Percentiles rank a stretch among this genome's conserved stretches.
phyloP scores from a whole-genome alignment of 2,888 invertebrate species.

The Synergus gifuensis region DNA sequence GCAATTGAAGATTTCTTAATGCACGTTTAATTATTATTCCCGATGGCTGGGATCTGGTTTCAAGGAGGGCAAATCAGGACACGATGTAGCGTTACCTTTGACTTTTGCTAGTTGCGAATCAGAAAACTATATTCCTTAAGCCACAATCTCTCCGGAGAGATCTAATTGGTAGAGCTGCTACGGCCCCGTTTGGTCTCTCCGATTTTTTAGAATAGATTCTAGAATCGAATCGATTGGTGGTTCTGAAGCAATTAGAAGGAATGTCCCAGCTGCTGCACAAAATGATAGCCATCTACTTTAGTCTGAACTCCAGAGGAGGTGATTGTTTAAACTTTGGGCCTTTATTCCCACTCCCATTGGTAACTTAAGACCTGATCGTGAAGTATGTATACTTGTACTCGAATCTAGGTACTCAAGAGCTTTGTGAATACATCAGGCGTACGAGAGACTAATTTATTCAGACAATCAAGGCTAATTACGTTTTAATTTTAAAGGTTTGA shows the following conservation, averaged over 20 bases:
- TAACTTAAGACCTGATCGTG: conserved; percentile 14
- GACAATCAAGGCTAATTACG: neutral
- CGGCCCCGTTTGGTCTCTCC: conserved; percentile 7
- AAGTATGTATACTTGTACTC: conserved; percentile 9
- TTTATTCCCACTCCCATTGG: neutral
- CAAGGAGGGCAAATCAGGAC: conserved; percentile 6
- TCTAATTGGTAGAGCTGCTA: conserved; percentile 27
- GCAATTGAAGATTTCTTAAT: too few relatives aligned
- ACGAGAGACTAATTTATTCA: conserved; percentile 14
- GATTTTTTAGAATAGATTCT: neutral
- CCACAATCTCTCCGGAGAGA: neutral
- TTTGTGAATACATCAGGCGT: neutral
- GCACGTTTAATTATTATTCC: neutral
- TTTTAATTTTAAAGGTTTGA: neutral
- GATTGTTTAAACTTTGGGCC: conserved; percentile 6
- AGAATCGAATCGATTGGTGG: conserved; percentile 9
- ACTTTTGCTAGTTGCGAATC: conserved; percentile 8
- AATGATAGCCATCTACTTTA: neutral
- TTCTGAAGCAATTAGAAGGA: conserved; percentile 14
- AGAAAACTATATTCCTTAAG: conserved; percentile 15
- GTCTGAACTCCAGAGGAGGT: neutral
- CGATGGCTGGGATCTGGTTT: neutral
- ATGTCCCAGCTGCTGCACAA: neutral
- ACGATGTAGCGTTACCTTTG: conserved; percentile 16
- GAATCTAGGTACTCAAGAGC: neutral